A percentile compares a stretch with the other conserved stretches of the same genome.
Conservation (phyloP, 2,797 vertebrate genomes). For the Percopsis omiscomaycus region DNA sequence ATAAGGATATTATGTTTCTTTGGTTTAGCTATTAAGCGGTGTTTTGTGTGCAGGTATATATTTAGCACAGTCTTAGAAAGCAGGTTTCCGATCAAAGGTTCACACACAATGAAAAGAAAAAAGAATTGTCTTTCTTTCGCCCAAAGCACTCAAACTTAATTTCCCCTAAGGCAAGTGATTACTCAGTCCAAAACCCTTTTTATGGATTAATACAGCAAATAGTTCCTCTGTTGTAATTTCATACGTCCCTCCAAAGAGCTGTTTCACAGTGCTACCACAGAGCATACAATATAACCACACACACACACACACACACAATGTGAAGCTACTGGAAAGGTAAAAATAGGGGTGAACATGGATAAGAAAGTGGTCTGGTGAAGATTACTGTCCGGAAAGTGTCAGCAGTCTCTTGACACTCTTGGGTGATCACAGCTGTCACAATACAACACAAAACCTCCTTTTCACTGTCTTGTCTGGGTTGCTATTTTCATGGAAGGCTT, state of each 20-base stretch:
- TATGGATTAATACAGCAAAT: conserved; percentile 18
- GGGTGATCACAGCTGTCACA: conserved; percentile 67
- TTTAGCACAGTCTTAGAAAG: neutral
- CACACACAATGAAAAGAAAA: conserved; percentile 15
- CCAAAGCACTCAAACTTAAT: conserved; percentile 22
- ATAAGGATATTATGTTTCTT: too few species aligned
- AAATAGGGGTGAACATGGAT: conserved; percentile 28
- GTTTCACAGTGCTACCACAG: conserved; percentile 12
- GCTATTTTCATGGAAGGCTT: conserved; percentile 37
- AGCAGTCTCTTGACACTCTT: conserved; percentile 25
- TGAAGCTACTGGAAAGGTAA: conserved; percentile 19
- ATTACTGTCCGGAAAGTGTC: conserved; percentile 13
- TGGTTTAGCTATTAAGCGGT: too few species aligned
- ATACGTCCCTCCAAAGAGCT: conserved; percentile 8
- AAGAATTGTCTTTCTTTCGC: conserved; percentile 10
- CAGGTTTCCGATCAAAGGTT: neutral
- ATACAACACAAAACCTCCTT: conserved; percentile 34
- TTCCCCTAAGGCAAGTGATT: conserved; percentile 39
- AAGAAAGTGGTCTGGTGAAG: conserved; percentile 28
- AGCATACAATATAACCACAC: neutral
- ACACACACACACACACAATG: neutral
- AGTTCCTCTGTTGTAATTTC: conserved; percentile 16
- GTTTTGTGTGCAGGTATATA: too few species aligned
- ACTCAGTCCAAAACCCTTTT: neutral
- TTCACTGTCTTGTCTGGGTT: conserved; percentile 20